Conservation (phyloP, 1,140 invertebrate genomes). For the Leucophenga varia region DNA sequence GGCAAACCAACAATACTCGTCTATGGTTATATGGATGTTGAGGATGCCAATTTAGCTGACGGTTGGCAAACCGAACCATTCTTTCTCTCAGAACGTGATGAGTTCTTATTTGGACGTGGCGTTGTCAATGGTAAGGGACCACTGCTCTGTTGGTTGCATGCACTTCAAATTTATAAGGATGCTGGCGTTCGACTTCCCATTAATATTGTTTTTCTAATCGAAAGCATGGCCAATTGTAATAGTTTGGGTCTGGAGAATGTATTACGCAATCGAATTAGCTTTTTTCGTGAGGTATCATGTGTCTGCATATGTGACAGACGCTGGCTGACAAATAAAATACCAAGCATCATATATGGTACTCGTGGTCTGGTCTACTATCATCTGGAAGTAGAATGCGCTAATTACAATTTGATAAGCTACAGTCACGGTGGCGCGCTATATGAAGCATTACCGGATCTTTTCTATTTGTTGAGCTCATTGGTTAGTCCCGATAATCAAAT, state of each 20-base stretch:
- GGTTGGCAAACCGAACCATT: slow-evolving; percentile 96
- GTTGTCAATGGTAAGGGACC: slow-evolving; percentile 92
- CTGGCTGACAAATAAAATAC: slow-evolving; percentile 91
- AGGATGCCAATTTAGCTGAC: too few relatives aligned
- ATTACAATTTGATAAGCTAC: slow-evolving; percentile 91
- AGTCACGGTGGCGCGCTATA: slow-evolving; percentile 83
- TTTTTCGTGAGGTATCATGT: slow-evolving; percentile 79
- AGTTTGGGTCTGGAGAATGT: slow-evolving; percentile 87
- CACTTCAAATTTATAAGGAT: slow-evolving; percentile 83
- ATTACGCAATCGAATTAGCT: slow-evolving; percentile 61
- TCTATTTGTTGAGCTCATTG: slow-evolving; percentile 78
- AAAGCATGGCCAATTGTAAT: slow-evolving; percentile 97
- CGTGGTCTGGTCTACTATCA: slow-evolving; percentile 90
- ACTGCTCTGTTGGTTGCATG: slow-evolving; percentile 89
- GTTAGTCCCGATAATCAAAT: slow-evolving; percentile 76
- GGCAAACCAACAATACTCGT: slow-evolving; percentile 87
- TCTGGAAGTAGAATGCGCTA: slow-evolving; percentile 82
- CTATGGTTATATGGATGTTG: slow-evolving; percentile 97
- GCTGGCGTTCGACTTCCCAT: slow-evolving; percentile 73
- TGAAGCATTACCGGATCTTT: slow-evolving; percentile 85
- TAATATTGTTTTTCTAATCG: slow-evolving; percentile 94
- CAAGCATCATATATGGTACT: slow-evolving; percentile 93
- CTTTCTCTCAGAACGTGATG: slow-evolving; percentile 79
- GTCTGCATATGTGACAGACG: slow-evolving; percentile 98
- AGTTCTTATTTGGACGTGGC: slow-evolving; percentile 89